Evolutionary conservation across 2,888 invertebrate species (phyloP), one percentile per base, ranked within the genome.

Genomic region (Leucophora obtusa): DNA sequence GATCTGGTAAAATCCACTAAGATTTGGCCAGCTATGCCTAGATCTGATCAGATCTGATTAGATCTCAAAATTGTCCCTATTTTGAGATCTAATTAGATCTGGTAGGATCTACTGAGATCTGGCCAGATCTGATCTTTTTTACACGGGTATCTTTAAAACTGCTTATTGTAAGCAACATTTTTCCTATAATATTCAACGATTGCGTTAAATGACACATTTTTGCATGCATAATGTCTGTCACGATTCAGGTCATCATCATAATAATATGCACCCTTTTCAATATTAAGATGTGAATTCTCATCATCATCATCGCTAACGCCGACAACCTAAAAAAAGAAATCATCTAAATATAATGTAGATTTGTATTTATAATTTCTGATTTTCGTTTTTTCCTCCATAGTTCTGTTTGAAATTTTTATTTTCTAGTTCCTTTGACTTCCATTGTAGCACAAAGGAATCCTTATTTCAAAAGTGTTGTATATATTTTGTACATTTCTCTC

Each of bases 371-470:
- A 51, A 28, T 51, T 58, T 63, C n/a, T n/a, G n/a, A n/a, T 28
- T 50, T 70, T n/a, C n/a, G 58, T 60, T 59, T 66, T 53, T 18
- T 8, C 8, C 3, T 9, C 5, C 3, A 2, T 28, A 28, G 4
- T 28, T 28, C 6, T 28, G 28, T 28, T 28, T 28, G 28, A 6
- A 28, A 28, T 4, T 28, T 21, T 43, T 33, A 0, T 63, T 63
- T 58, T 51, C 33, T 51, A 56, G 24, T 66, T 66, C 43, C 58
- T 76, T 65, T 77, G 71, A 71, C 54, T 77, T 54, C 47, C 59
- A 71, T 77, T 77, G 71, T 59, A 53, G 14, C 17, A 71, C 66
- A 77, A 77, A 77, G 77, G 14, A 50, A 66, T 47, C 54, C 71
- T 66, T 77, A 18, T 66, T 65, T 33, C 17, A 56, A 24, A 56